Base-by-base conservation (phyloP, 2,888 invertebrate species). In the Lumbricus terrestris region DNA sequence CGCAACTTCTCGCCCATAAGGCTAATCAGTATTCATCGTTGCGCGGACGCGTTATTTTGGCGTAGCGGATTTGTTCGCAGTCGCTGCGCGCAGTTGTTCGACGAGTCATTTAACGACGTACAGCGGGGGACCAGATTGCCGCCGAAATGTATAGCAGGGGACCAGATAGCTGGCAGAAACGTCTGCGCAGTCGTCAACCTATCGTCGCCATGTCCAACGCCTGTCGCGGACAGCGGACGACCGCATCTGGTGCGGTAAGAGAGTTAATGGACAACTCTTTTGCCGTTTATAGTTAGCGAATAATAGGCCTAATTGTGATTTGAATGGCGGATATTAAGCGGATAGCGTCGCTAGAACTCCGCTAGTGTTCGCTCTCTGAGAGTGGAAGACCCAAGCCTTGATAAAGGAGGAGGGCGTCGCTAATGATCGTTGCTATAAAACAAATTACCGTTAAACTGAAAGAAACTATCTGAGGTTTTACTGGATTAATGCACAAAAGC, bases 91-190 rank as follows among this genome's bases (percentile, higher is more conserved):
- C 85, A 23, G 85, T 85, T 85, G 85, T 85, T 85, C 85, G 85
- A 85, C 85, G 35, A 85, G 35, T 85, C 85, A 85, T 37, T 85
- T 85, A 85, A 85, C 85, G 85, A 85, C 85, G 85, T 37, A 85
- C 37, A 85, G 85, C 85, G 35, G 85, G 35, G 85, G 85, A 85
- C 85, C 85, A 85, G 85, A 85, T 85, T 85, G 85, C 85, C 37
- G 85, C 85, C 85, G 85, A 37, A 85, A 85, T 85, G 35, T 85
- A 34, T 37, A 37, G 37, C 85, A 37, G 85, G 85, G 85, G 35
- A 85, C 85, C 85, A 85, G 85, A 69, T 69, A 69, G 69, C n/a
- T 69, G 69, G 69, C 69, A 69, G 69, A 69, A 69, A 69, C 85
- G 85, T 85, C 85, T 85, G 35, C n/a, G 85, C 8, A 34, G 85